Evolutionary conservation across 23 tunicate genomes (phyloP), one percentile per base, ranked within the genome.

Genomic region (Aplidium turbinatum): DNA sequence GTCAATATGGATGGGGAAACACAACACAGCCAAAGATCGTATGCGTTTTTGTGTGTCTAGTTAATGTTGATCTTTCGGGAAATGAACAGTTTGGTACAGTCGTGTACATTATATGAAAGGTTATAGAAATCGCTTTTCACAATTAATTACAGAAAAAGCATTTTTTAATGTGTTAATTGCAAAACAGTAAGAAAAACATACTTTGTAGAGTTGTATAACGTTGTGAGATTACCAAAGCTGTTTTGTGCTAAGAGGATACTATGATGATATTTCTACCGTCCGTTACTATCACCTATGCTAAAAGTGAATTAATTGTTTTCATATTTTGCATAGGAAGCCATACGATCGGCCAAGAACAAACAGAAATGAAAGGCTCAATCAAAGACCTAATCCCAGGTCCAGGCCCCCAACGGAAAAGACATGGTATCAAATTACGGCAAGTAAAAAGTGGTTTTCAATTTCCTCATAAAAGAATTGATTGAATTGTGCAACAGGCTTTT

Each of bases 1-100:
- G 85, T 80, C 1, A 58, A 57, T 30, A 80, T 80, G 85, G 77
- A 80, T 22, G 85, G 85, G n/a, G 78, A 56, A 6, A 4, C 9
- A 3, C 48, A 73, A 11, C 11, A 16, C 50, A 42, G 13, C 16
- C 11, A 42, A 9, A 35, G 50, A 60, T 27, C 3, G 38, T 60
- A 60, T 4, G 35, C 22, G n/a, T 6, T 54, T 54, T n/a, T 42
- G 50, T 9, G 16, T 11, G 16, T 42, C 16, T 42, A 42, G 16
- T 9, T 9, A 9, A 9, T 11, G 16, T 42, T 11, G 16, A 16
- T 42, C 13, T 42, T 42, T 42, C 16, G 16, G 13, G 16, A 42
- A 42, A 42, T 9, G 16, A 42, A 42, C n/a, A n/a, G n/a, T n/a
- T n/a, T n/a, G n/a, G n/a, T n/a, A n/a, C n/a, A n/a, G n/a, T n/a